Evolutionary conservation across 2,113 vertebrate genomes (phyloP).

Genomic region (Brachirus orientalis): DNA sequence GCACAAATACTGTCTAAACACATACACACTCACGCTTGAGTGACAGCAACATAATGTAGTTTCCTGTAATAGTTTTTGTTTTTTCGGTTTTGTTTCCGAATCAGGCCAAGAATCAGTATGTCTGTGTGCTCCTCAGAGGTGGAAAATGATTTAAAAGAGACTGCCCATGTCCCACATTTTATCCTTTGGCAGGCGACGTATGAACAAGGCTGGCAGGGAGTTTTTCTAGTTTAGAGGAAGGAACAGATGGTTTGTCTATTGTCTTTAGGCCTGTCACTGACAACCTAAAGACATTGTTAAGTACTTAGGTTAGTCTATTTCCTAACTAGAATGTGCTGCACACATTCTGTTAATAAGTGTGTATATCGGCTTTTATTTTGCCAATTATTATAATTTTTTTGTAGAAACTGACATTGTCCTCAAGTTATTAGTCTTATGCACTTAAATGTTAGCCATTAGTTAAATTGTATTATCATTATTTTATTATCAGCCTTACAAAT

Average conservation of each 20-base stretch:
- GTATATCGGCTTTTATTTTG: too few relatives aligned
- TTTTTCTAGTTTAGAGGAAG: conserved; percentile 49
- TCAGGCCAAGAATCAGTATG: conserved; percentile 41
- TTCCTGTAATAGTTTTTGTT: conserved; percentile 17
- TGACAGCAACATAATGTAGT: conserved; percentile 43
- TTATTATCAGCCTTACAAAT: too few relatives aligned
- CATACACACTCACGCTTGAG: conserved; percentile 21
- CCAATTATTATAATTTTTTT: too few relatives aligned
- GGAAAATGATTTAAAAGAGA: conserved; percentile 29
- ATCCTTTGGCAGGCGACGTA: conserved; percentile 38
- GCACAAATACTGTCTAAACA: conserved; percentile 31
- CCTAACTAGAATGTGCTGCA: conserved; percentile 10
- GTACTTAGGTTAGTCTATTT: conserved; percentile 54
- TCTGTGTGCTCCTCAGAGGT: conserved; percentile 27
- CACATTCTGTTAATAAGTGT: not conserved
- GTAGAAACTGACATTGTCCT: too few relatives aligned
- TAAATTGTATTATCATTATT: too few relatives aligned
- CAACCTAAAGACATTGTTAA: conserved; percentile 59
- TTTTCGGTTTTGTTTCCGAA: conserved; percentile 43
- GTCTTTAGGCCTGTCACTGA: conserved; percentile 32
- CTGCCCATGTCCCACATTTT: conserved; percentile 36
- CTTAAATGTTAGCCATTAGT: too few relatives aligned
- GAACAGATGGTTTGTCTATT: conserved; percentile 69
- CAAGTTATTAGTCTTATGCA: too few relatives aligned
- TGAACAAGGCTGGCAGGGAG: conserved; percentile 30